A percentile compares a stretch with the other conserved stretches of the same genome.
phyloP scores from a whole-genome alignment of 2,888 invertebrate genomes.

The Periphyllus acericola region DNA sequence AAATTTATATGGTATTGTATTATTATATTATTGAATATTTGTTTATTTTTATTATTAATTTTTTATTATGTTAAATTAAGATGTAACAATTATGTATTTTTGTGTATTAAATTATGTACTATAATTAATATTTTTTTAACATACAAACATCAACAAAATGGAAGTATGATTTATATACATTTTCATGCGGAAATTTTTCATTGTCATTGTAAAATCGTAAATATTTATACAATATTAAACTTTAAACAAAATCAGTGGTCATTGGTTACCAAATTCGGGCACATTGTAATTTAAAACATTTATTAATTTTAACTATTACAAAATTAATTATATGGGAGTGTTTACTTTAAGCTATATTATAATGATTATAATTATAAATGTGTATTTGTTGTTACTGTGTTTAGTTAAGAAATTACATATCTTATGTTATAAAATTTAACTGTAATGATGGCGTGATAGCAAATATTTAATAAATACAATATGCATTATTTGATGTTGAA shows the following conservation, averaged over 20 bases:
- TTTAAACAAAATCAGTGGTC: slow-evolving; percentile 12
- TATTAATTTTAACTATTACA: not conserved
- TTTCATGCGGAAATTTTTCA: not conserved
- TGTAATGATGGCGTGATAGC: not conserved
- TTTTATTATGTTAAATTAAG: not conserved
- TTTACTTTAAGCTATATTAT: not conserved
- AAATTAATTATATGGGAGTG: not conserved
- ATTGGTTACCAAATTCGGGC: slow-evolving; percentile 31
- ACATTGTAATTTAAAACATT: slow-evolving; percentile 10
- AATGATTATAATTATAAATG: slow-evolving; percentile 13
- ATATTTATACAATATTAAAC: slow-evolving; percentile 39
- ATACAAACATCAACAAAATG: not conserved
- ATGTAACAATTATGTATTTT: slow-evolving; percentile 11
- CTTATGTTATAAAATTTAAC: not conserved
- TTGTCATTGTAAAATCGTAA: slow-evolving; percentile 4
- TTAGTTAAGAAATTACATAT: not conserved
- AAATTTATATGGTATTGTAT: not conserved
- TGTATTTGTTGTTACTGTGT: not conserved
- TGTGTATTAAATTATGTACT: not conserved
- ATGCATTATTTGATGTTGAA: too few species aligned
- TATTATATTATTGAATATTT: not conserved
- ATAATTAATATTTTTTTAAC: not conserved
- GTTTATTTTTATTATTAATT: not conserved
- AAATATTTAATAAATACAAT: too few species aligned
- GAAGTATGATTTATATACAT: not conserved